Evolutionary conservation across 2,888 invertebrate genomes (phyloP).

Genomic region (Drosophila maculinotata): DNA sequence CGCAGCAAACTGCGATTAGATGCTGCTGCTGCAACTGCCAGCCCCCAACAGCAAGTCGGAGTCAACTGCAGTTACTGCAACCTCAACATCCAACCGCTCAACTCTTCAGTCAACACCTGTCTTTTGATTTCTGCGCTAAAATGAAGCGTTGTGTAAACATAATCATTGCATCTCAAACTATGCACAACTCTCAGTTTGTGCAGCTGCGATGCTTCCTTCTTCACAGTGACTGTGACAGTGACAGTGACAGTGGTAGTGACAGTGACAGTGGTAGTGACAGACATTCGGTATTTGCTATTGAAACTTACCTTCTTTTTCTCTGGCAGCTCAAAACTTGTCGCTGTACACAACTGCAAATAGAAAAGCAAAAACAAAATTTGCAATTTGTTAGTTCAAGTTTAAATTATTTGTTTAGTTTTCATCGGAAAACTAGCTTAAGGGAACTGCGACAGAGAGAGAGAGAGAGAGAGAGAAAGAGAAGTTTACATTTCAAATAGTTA

Average conservation of each 20-base stretch:
- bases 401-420: conserved; percentile 1
- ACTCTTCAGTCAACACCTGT: conserved; percentile 48
- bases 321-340: conserved; percentile 27
- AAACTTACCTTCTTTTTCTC: conserved; percentile 48
- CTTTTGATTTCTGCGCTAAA: conserved; percentile 46
- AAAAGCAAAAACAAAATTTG: conserved; percentile 8
- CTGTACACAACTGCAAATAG: conserved; percentile 32
- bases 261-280: too few relatives aligned
- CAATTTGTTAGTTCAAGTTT: conserved; percentile 27
- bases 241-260: too few relatives aligned
- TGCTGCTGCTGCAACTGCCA: conserved; percentile 20
- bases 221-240: neutral
- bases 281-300: neutral
- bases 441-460: neutral
- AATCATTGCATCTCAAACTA: conserved; percentile 13
- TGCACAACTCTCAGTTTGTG: conserved; percentile 4
- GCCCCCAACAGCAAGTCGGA: conserved; percentile 16
- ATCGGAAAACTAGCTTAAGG: neutral
- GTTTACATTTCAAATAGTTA: too few relatives aligned
- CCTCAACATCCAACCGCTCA: conserved; percentile 8
- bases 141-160: conserved; percentile 21
- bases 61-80: conserved; percentile 6
- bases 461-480: neutral
- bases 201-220: neutral
- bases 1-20: conserved; percentile 28